Conservation (phyloP, 2,888 invertebrate genomes). For the Aphidius colemani region DNA sequence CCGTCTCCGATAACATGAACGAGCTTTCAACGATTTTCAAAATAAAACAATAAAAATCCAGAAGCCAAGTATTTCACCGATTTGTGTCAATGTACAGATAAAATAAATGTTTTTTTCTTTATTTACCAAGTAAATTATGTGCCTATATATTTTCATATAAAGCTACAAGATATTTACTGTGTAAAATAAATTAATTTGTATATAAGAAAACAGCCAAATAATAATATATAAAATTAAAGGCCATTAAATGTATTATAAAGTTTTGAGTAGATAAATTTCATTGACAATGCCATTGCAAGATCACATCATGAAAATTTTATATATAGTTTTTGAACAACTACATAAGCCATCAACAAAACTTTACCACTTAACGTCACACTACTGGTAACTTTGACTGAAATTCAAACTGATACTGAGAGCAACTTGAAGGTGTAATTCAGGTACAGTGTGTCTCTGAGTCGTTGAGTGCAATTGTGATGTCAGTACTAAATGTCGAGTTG, state of each 20-base stretch:
- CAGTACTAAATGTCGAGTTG: conserved; percentile 24
- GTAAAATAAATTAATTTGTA: background rate
- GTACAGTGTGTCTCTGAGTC: conserved; percentile 5
- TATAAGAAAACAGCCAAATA: too few species aligned
- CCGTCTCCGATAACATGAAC: conserved; percentile 27
- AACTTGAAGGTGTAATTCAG: background rate
- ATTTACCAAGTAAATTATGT: background rate
- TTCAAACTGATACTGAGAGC: background rate
- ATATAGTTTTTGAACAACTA: conserved; percentile 1
- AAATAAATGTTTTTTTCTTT: conserved; percentile 1
- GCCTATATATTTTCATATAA: background rate
- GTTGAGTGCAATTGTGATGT: conserved; percentile 13
- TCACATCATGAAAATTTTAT: conserved; percentile 9
- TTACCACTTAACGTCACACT: conserved; percentile 21
- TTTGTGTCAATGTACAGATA: conserved; percentile 25
- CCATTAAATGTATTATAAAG: background rate
- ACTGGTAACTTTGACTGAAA: conserved; percentile 10
- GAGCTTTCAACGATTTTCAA: conserved; percentile 28
- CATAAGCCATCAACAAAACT: conserved; percentile 18
- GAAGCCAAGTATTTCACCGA: conserved; percentile 20
- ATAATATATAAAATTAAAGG: background rate
- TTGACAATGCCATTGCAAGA: conserved; percentile 3
- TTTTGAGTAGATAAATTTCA: background rate
- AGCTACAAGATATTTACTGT: background rate
- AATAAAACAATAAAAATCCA: conserved; percentile 1